phyloP scores from a whole-genome alignment of 2,797 vertebrate species.

The Ptychadena robeensis region DNA sequence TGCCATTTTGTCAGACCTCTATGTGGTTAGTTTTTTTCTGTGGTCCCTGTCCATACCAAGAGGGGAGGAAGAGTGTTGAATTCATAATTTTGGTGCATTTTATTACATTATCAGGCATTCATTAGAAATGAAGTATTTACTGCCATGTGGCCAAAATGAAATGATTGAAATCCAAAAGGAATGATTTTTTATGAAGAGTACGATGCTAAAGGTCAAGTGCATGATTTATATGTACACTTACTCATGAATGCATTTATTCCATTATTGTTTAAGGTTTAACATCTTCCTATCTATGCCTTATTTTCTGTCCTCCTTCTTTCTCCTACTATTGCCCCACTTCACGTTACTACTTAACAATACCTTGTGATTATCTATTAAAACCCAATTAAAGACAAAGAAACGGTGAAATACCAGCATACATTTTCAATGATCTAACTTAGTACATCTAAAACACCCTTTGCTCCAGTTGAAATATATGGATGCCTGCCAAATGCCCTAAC shows the following conservation, averaged over 20 bases:
- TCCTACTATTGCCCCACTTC: background rate
- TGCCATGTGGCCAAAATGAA: background rate
- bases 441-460: too few species aligned
- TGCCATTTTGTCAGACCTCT: background rate
- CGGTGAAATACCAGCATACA: too few species aligned
- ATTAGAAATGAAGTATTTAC: background rate
- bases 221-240: background rate
- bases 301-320: background rate
- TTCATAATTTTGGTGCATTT: background rate
- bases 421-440: too few species aligned
- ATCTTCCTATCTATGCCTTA: background rate
- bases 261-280: background rate
- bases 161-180: background rate
- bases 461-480: too few species aligned
- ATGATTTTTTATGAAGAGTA: background rate
- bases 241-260: background rate
- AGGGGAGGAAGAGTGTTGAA: background rate
- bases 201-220: background rate
- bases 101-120: background rate
- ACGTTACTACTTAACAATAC: background rate
- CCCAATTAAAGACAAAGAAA: background rate
- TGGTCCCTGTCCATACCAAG: background rate
- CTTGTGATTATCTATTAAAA: background rate
- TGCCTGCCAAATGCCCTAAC: too few species aligned
- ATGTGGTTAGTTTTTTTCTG: background rate